Evolutionary conservation across 2,888 invertebrate species (phyloP).

Genomic region (Nomada fucata): DNA sequence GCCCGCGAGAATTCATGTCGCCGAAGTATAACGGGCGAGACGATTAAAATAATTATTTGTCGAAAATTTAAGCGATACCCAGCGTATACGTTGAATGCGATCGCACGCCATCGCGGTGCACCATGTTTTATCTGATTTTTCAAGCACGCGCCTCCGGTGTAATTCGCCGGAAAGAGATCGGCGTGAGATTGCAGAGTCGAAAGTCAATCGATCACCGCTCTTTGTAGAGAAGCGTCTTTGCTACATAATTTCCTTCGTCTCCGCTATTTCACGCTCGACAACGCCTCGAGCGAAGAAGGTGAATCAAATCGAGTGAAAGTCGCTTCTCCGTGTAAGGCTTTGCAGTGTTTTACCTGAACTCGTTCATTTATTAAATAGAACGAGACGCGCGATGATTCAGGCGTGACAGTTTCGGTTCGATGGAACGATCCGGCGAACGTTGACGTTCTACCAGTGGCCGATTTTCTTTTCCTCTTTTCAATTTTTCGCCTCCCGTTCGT

Average conservation of each 20-base stretch:
- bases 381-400: conserved; percentile 11
- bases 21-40: neutral
- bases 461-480: too few relatives aligned
- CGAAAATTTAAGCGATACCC: too few relatives aligned
- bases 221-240: neutral
- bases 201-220: neutral
- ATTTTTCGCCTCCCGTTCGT: conserved; percentile 25
- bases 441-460: too few relatives aligned
- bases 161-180: conserved; percentile 6
- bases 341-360: conserved; percentile 24
- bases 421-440: neutral
- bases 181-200: neutral
- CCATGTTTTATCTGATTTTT: neutral
- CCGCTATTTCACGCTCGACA: neutral
- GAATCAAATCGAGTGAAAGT: conserved; percentile 20
- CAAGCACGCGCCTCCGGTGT: neutral
- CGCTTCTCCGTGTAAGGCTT: neutral
- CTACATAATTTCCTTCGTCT: neutral
- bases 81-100: too few relatives aligned
- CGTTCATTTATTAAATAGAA: conserved; percentile 34
- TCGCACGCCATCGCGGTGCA: too few relatives aligned
- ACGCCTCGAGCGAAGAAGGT: neutral
- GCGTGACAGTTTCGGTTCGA: neutral
- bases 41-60: too few relatives aligned
- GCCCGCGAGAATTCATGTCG: conserved; percentile 2